Conservation (phyloP, 2,888 invertebrate species). For the Malacosoma neustria region DNA sequence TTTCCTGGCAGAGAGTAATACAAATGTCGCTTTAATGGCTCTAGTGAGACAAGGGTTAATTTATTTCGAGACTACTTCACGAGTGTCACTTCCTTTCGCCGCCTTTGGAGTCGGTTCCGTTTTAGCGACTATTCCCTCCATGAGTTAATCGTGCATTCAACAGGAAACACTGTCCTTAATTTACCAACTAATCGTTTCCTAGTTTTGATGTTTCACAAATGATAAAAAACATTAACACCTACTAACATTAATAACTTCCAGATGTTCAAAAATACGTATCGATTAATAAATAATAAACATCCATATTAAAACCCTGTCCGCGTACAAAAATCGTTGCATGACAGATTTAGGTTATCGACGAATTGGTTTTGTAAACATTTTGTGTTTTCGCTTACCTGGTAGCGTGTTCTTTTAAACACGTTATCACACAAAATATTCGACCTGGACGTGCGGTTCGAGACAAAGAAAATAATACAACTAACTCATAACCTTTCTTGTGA, state of each 20-base stretch:
- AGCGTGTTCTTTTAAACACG: too few species aligned
- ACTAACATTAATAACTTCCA: background rate
- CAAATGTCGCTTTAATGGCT: conserved; percentile 47
- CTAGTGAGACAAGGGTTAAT: conserved; percentile 46
- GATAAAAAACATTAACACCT: background rate
- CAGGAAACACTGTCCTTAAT: conserved; percentile 1
- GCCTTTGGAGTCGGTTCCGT: conserved; percentile 17
- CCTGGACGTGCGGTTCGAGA: too few species aligned
- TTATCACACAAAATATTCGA: too few species aligned
- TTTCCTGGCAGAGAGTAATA: conserved; percentile 54
- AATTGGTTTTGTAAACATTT: background rate
- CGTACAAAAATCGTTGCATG: background rate
- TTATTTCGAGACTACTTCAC: conserved; percentile 36
- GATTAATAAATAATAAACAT: background rate
- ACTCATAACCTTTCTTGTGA: too few species aligned
- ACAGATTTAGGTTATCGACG: background rate
- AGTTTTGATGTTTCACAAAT: background rate
- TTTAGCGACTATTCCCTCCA: conserved; percentile 13
- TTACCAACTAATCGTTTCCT: conserved; percentile 4
- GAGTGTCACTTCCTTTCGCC: conserved; percentile 24
- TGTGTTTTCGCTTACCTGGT: too few species aligned
- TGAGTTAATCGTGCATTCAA: background rate
- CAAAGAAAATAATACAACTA: too few species aligned
- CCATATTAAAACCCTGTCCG: background rate
- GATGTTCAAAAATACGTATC: background rate